These are phyloP conservation scores for Sebastes schlegelii DNA, from an alignment of 2,113 vertebrate species.

Conservation along the genomic window DNA sequence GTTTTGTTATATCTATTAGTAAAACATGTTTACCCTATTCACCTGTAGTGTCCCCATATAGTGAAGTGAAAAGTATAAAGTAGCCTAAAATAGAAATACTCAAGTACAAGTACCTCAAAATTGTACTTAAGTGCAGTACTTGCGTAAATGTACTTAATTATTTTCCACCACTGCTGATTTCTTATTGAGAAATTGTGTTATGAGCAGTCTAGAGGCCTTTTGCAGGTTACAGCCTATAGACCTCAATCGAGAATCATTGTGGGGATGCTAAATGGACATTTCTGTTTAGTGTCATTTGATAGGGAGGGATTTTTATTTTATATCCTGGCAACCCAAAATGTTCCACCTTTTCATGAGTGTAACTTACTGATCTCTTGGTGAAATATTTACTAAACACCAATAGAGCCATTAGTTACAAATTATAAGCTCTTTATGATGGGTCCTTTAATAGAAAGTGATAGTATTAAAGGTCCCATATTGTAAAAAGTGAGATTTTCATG, in stretches of 20 bases:
- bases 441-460: not conserved
- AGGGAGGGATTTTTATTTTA: not conserved
- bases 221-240: not conserved
- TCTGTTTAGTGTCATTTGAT: not conserved
- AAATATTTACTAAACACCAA: no score
- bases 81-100: not conserved
- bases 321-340: not conserved
- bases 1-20: no score
- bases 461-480: not conserved
- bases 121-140: not conserved
- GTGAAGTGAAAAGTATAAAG: not conserved
- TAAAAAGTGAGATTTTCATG: no score
- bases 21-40: no score
- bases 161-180: not conserved
- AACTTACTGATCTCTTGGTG: no score
- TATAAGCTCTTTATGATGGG: not conserved
- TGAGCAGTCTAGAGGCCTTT: not conserved
- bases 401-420: no score
- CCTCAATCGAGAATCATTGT: not conserved
- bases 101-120: no score
- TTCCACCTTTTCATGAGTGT: not conserved
- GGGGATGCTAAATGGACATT: not conserved
- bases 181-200: not conserved
- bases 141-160: not conserved
- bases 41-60: no score